Conservation (phyloP, 2,888 invertebrate genomes). For the Adelphocoris suturalis region DNA sequence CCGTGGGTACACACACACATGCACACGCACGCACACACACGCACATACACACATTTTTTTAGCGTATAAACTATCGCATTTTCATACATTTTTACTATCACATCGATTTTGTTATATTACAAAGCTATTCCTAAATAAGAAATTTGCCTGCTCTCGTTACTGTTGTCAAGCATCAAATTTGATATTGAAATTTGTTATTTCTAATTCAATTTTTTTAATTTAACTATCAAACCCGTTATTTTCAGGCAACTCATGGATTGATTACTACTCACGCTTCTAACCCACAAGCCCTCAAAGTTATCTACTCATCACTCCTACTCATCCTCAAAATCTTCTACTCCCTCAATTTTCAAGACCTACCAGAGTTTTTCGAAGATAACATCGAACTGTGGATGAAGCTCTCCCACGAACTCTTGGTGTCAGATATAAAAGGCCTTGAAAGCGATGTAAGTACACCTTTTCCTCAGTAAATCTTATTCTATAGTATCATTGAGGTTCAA, state of each 20-base stretch:
- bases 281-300: conserved; percentile 88
- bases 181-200: too few species aligned
- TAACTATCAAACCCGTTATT: conserved; percentile 67
- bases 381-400: conserved; percentile 97
- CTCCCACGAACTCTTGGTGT: conserved; percentile 89
- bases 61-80: too few species aligned
- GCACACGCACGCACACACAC: too few species aligned
- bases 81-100: too few species aligned
- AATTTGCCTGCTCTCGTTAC: too few species aligned
- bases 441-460: conserved; percentile 80
- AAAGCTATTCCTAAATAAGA: too few species aligned
- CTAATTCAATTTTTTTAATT: too few species aligned
- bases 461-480: neutral
- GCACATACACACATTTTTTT: too few species aligned
- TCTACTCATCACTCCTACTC: conserved; percentile 92
- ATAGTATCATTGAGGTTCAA: too few species aligned
- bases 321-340: conserved; percentile 98
- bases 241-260: conserved; percentile 90
- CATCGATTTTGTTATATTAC: too few species aligned
- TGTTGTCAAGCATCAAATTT: too few species aligned
- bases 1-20: too few species aligned
- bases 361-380: conserved; percentile 99
- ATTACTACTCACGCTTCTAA: conserved; percentile 89
- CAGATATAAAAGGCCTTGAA: conserved; percentile 87
- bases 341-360: conserved; percentile 97